phyloP scores from a whole-genome alignment of 53 echinoderm and acorn worm genomes.

The Actinopyga echinites region DNA sequence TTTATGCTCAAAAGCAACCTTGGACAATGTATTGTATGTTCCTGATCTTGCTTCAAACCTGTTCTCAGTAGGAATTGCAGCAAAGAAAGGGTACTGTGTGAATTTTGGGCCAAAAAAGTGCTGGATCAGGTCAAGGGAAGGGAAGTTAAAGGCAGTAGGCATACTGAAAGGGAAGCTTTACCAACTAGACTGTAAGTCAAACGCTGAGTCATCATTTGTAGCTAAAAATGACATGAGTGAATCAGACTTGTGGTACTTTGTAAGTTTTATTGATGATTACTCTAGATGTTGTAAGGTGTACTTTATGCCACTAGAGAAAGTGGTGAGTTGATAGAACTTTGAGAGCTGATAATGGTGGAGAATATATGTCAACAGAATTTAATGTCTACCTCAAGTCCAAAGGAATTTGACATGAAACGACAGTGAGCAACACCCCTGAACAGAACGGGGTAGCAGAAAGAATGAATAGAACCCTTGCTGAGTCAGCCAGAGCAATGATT shows the following conservation, averaged over 20 bases:
- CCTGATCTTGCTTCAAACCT: background rate
- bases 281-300: background rate
- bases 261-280: background rate
- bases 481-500: background rate
- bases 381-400: background rate
- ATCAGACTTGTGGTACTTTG: background rate
- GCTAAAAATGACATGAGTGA: no score
- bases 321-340: background rate
- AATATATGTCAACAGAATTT: background rate
- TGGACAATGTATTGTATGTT: background rate
- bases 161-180: no score
- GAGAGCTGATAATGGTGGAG: background rate
- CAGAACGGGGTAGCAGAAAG: background rate
- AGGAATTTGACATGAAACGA: background rate
- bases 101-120: no score
- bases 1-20: background rate
- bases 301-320: background rate
- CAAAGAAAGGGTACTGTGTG: no score
- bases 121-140: no score
- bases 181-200: no score
- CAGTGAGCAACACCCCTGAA: background rate
- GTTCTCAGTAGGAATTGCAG: background rate
- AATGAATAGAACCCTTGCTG: background rate
- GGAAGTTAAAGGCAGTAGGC: no score
- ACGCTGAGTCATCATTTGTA: no score